Percentiles rank a stretch among this genome's conserved stretches.
Conservation (phyloP, 2,888 invertebrate species). For the Deilephila elpenor region DNA sequence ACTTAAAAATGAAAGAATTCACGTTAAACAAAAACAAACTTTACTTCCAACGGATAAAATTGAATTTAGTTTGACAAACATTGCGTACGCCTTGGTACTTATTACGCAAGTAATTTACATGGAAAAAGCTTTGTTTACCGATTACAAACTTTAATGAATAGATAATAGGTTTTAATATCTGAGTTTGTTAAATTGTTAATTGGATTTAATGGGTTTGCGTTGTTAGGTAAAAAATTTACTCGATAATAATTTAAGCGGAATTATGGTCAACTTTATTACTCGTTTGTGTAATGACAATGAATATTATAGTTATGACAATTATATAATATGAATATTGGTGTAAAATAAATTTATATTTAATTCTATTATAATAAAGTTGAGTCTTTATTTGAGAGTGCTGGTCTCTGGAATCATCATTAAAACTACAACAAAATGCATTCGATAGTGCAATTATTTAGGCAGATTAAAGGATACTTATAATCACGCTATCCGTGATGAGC, state of each 20-base stretch:
- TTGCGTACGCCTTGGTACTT: background rate
- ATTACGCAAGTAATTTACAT: slow-evolving; percentile 55
- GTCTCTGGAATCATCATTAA: too few relatives aligned
- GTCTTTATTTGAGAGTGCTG: too few relatives aligned
- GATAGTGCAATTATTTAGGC: too few relatives aligned
- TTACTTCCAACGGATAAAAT: background rate
- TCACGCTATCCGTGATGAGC: too few relatives aligned
- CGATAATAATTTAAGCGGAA: background rate
- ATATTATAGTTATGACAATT: too few relatives aligned
- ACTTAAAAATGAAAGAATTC: slow-evolving; percentile 1
- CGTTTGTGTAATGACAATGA: too few relatives aligned
- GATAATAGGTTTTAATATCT: background rate
- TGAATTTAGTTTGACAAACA: background rate
- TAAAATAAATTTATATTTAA: too few relatives aligned
- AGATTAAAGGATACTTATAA: too few relatives aligned
- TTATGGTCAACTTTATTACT: background rate
- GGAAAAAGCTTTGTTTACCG: slow-evolving; percentile 52
- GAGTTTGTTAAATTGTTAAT: background rate
- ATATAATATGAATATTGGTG: too few relatives aligned
- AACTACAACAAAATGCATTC: too few relatives aligned
- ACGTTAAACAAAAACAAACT: background rate
- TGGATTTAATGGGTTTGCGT: background rate
- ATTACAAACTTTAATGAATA: slow-evolving; percentile 54
- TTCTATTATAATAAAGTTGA: too few relatives aligned
- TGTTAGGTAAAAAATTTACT: background rate